Percentiles rank a stretch among this genome's conserved stretches.
Evolutionary conservation across 2,113 vertebrate genomes (phyloP).

Genomic region (Caranx melampygus): DNA sequence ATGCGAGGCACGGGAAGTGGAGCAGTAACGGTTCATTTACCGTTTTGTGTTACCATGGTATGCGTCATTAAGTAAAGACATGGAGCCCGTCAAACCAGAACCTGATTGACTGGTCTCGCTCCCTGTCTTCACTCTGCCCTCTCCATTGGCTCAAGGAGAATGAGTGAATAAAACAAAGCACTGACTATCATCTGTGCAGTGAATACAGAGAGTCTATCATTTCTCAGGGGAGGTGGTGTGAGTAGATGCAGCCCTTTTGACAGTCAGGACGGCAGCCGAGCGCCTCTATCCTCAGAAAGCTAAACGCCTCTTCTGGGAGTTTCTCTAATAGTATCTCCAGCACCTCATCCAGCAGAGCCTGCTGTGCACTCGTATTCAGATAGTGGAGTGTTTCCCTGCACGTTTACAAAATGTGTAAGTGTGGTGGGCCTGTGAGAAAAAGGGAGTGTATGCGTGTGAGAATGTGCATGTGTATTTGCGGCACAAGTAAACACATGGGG

Average conservation of each 20-base stretch:
- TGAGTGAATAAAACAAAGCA: constrained; percentile 14
- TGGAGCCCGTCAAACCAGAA: constrained; percentile 65
- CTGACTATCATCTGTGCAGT: constrained; percentile 1
- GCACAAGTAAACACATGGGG: constrained; percentile 55
- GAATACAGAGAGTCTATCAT: constrained; percentile 16
- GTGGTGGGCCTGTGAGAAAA: constrained; percentile 55
- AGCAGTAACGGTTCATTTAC: constrained; percentile 60
- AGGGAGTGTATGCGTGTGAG: constrained; percentile 26
- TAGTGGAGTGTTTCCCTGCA: constrained; percentile 39
- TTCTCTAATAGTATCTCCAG: constrained; percentile 20
- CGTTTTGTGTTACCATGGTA: constrained; percentile 46
- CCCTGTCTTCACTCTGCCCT: not conserved
- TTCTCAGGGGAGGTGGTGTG: constrained; percentile 31
- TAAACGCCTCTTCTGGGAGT: constrained; percentile 48
- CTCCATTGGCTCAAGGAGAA: constrained; percentile 9
- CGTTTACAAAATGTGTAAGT: constrained; percentile 44
- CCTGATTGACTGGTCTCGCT: constrained; percentile 53
- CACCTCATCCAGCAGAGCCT: constrained; percentile 17
- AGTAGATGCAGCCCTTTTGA: constrained; percentile 34
- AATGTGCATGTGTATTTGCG: constrained; percentile 37
- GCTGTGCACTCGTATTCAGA: constrained; percentile 17
- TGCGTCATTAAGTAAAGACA: constrained; percentile 60
- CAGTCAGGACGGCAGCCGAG: constrained; percentile 33
- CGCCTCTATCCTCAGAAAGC: constrained; percentile 25
- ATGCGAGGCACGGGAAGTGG: constrained; percentile 1